These are phyloP conservation scores for Ormyrus pomaceus DNA, from an alignment of 2,888 invertebrate species.

Conservation along the genomic window DNA sequence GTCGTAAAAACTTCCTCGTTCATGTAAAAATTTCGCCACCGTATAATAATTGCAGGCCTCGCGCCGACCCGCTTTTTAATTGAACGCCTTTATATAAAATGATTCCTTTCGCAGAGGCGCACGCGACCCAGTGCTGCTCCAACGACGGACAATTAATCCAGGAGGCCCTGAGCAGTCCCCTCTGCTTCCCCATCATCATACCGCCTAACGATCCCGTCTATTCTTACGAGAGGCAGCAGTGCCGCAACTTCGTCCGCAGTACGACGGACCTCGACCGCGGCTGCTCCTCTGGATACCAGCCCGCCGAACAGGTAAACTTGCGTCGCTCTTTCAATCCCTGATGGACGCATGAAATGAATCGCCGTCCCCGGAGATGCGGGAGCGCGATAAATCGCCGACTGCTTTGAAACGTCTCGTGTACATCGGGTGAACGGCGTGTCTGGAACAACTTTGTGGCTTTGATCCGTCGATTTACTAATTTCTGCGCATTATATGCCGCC, in stretches of 20 bases:
- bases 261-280: conserved; percentile 82
- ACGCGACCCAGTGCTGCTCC: conserved; percentile 81
- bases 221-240: conserved; percentile 78
- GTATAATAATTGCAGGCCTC: too few relatives aligned
- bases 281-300: conserved; percentile 76
- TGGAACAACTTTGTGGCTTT: conserved; percentile 11
- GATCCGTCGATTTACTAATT: background rate
- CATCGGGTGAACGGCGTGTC: too few relatives aligned
- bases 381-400: too few relatives aligned
- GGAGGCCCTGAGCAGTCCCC: conserved; percentile 69
- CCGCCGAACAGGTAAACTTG: conserved; percentile 83
- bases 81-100: background rate
- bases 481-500: too few relatives aligned
- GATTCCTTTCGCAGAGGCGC: conserved; percentile 66
- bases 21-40: too few relatives aligned
- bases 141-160: conserved; percentile 78
- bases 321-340: background rate
- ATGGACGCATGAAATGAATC: too few relatives aligned
- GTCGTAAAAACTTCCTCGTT: too few relatives aligned
- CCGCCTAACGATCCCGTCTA: conserved; percentile 77
- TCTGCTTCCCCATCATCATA: conserved; percentile 71
- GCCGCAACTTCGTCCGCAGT: conserved; percentile 86
- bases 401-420: conserved; percentile 35
- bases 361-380: too few relatives aligned
- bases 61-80: background rate